Evolutionary conservation across 35 echinoderm and acorn worm species (phyloP).

Genomic region (Apostichopus californicus): DNA sequence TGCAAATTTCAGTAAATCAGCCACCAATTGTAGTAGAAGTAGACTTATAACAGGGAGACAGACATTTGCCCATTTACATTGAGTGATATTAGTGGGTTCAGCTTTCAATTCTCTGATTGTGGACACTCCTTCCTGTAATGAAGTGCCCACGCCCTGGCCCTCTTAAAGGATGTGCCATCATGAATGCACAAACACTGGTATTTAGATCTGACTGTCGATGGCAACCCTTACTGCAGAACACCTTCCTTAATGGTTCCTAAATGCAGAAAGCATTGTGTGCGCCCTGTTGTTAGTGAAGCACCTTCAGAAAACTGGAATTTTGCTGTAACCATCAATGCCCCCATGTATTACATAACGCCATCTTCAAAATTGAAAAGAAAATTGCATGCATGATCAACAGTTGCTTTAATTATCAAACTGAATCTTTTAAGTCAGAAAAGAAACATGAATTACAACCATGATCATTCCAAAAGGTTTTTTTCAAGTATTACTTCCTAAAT

Average conservation of each 20-base stretch:
- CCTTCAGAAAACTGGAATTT: not conserved
- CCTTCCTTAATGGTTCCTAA: conserved; percentile 8
- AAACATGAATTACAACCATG: too few relatives aligned
- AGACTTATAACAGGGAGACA: too few relatives aligned
- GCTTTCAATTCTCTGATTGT: not conserved
- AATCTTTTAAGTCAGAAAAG: too few relatives aligned
- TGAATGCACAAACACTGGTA: conserved; percentile 27
- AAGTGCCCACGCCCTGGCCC: not conserved
- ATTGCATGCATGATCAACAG: too few relatives aligned
- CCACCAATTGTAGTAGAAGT: too few relatives aligned
- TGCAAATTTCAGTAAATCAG: too few relatives aligned
- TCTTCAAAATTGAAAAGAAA: too few relatives aligned
- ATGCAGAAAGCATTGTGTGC: not conserved
- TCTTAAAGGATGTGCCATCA: conserved; percentile 15
- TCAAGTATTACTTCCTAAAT: too few relatives aligned
- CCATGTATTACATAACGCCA: not conserved
- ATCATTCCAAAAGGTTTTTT: too few relatives aligned
- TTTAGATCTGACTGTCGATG: conserved; percentile 32
- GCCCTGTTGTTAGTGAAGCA: conserved; percentile 16
- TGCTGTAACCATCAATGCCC: not conserved
- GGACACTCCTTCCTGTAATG: not conserved
- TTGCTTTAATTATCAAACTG: too few relatives aligned
- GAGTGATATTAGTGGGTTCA: too few relatives aligned
- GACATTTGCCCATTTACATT: not conserved
- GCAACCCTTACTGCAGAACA: conserved; percentile 25